Evolutionary conservation across 2,113 vertebrate genomes (phyloP).

Genomic region (Callaeas wilsoni): DNA sequence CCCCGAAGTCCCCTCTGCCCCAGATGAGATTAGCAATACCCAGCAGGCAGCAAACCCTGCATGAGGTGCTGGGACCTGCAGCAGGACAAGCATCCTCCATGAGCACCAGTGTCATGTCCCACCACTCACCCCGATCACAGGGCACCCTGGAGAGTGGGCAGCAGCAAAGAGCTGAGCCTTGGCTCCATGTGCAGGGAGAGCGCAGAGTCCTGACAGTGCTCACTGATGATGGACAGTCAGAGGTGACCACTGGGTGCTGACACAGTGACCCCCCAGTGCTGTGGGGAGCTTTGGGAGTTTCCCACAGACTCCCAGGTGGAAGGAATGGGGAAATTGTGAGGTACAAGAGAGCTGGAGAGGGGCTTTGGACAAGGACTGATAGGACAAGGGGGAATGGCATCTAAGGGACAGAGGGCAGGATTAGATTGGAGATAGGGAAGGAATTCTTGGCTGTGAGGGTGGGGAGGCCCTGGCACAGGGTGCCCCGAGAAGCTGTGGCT

Average conservation of each 20-base stretch:
- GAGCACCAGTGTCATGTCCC: not conserved
- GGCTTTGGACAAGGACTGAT: not conserved
- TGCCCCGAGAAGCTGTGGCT: not conserved
- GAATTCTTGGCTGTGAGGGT: fast-evolving
- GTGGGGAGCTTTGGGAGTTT: not conserved
- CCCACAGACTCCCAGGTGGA: not conserved
- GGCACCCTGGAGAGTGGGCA: not conserved
- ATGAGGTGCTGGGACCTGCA: not conserved
- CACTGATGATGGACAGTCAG: fast-evolving
- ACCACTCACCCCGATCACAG: fast-evolving
- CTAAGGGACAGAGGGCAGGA: not conserved
- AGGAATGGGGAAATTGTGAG: not conserved
- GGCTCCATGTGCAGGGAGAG: not conserved
- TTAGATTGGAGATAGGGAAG: not conserved
- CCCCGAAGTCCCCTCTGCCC: not conserved
- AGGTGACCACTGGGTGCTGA: fast-evolving
- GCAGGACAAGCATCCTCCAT: fast-evolving
- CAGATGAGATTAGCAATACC: not conserved
- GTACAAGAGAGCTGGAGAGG: not conserved
- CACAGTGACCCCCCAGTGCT: fast-evolving
- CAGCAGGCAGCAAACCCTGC: not conserved
- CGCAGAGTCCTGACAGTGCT: not conserved
- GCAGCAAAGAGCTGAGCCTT: not conserved
- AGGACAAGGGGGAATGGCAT: not conserved
- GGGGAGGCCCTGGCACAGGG: not conserved